Conservation (phyloP, 2,797 vertebrate genomes). For the Sciurus carolinensis region DNA sequence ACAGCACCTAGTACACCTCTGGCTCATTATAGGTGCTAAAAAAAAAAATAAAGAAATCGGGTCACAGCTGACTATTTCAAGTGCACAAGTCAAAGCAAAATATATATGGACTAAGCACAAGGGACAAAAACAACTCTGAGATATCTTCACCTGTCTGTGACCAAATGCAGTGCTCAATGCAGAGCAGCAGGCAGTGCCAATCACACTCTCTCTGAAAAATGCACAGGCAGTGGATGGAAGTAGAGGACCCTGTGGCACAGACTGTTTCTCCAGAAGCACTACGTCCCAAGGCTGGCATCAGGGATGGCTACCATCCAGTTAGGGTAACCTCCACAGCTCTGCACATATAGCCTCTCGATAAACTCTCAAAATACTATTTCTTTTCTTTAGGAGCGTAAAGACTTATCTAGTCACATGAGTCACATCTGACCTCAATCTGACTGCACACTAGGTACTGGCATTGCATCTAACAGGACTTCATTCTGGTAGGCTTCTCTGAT, state of each 20-base stretch:
- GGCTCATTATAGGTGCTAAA: not conserved
- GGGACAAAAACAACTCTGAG: not conserved
- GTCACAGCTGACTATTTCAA: constrained; percentile 12
- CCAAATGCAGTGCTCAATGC: not conserved
- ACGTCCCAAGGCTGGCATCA: not conserved
- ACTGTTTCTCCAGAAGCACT: not conserved
- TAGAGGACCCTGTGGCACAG: not conserved
- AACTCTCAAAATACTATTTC: constrained; percentile 33
- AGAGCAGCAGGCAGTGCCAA: not conserved
- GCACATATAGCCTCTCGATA: not conserved
- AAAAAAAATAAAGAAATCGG: constrained; percentile 34
- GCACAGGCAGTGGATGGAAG: not conserved
- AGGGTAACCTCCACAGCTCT: not conserved
- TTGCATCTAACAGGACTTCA: constrained; percentile 11
- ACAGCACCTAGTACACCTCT: not conserved
- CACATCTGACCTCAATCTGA: constrained; percentile 48
- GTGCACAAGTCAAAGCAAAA: not conserved
- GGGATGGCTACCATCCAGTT: not conserved
- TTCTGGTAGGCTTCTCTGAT: constrained; percentile 39
- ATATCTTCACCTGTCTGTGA: not conserved
- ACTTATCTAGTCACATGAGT: constrained; percentile 14
- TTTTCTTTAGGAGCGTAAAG: constrained; percentile 20
- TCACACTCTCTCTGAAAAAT: constrained; percentile 44
- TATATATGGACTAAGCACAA: not conserved
- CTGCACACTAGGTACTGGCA: not conserved